Evolutionary conservation across 92 coral and sea anemone species (phyloP), one percentile per base, ranked within the genome.

Genomic region (Meandrina meandrites): DNA sequence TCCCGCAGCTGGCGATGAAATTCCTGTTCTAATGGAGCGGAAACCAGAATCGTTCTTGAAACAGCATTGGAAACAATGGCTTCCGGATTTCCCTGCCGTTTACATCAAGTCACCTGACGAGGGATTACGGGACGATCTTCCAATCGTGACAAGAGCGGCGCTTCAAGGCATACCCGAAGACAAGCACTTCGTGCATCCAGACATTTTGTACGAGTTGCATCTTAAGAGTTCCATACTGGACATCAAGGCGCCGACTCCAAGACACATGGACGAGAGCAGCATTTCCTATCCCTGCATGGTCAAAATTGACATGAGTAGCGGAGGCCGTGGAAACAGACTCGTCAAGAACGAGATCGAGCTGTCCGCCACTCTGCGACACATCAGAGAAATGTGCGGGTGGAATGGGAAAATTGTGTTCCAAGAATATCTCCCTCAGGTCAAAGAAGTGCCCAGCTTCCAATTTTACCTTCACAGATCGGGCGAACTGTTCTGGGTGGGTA

Each of bases 51-150:
- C 32, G 75, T 79, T 35, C 76, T 72, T 91, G 71, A 88, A 58
- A 31, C 60, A 78, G 34, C 94, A 91, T 28, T 91, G 94, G 94
- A 89, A 78, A 78, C 86, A 89, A 79, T 91, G 94, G 94, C 87
- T 89, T 19, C 84, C 92, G 0, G 90, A 71, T 36, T 91, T 80
- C 72, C 86, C 89, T 14, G 47, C 79, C 5, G 92, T 88, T 30
- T 81, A 72, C 32, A 9, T 89, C 35, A 91, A 86, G 68, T 80
- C 92, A 18, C 83, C 90, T 1, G 94, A 91, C 75, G 94, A 91
- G 40, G 94, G 94, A 4, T 66, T 91, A 12, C 66, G 14, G 22
- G 92, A 91, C 79, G 75, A 91, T 24, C 89, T 80, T 28, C 89
- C 88, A 10, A 77, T 91, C 21, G 91, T 91, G 24, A 91, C 94